Conservation (phyloP, 1,140 invertebrate genomes). For the Hylyphantes graminicola region DNA sequence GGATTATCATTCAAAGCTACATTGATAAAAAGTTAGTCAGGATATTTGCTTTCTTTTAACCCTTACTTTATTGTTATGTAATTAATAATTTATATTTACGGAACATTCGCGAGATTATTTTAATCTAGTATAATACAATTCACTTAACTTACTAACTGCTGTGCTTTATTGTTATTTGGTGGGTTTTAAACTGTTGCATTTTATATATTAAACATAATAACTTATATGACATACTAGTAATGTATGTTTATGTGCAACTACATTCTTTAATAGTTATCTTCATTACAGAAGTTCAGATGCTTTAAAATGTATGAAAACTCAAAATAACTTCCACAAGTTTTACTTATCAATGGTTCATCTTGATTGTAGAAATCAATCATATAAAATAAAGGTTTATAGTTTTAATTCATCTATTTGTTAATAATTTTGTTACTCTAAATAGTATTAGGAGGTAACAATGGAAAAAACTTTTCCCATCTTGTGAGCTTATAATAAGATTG, state of each 20-base stretch:
- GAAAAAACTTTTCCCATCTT: no score
- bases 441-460: no score
- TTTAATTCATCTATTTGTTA: neutral
- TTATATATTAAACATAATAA: neutral
- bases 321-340: neutral
- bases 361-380: neutral
- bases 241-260: neutral
- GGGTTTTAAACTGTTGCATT: neutral
- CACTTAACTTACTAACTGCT: neutral
- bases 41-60: neutral
- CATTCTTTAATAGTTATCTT: neutral
- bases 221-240: neutral
- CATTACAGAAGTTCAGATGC: neutral
- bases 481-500: no score
- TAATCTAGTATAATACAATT: no score
- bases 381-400: constrained; percentile 10
- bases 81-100: neutral
- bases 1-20: constrained; percentile 30
- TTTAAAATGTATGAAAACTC: neutral
- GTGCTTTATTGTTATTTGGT: neutral
- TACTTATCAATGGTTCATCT: neutral
- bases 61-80: neutral
- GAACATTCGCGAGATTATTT: no score
- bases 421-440: no score
- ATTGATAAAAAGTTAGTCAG: constrained; percentile 11